phyloP scores from a whole-genome alignment of 2,888 invertebrate species.

The Pantelozetes paolii region DNA sequence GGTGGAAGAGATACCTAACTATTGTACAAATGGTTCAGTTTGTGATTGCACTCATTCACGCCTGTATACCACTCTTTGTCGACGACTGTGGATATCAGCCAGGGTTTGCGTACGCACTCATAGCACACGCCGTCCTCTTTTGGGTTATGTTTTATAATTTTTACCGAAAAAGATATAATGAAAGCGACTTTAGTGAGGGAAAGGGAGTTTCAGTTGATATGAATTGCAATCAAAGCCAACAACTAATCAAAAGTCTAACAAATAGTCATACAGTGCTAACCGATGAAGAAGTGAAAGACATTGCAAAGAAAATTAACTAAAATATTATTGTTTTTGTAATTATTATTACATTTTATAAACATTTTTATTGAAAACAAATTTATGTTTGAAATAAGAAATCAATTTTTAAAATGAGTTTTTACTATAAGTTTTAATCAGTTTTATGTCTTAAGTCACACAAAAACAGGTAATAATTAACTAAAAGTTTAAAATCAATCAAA shows the following conservation, averaged over 20 bases:
- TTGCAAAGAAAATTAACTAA: conserved; percentile 24
- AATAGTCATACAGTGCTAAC: background rate
- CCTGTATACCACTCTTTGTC: conserved; percentile 50
- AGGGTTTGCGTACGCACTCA: conserved; percentile 54
- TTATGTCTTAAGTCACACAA: too few species aligned
- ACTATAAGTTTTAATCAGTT: too few species aligned
- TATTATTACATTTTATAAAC: background rate
- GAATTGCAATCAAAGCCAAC: background rate
- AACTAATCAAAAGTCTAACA: background rate
- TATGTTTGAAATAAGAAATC: too few species aligned
- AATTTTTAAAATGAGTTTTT: too few species aligned
- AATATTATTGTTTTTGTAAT: background rate
- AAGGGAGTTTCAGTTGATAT: background rate
- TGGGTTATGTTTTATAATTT: conserved; percentile 54
- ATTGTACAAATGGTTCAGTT: conserved; percentile 53
- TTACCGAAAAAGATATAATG: conserved; percentile 52
- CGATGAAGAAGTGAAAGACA: background rate
- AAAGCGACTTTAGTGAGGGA: background rate
- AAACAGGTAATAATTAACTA: too few species aligned
- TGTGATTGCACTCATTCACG: conserved; percentile 46
- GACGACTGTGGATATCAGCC: conserved; percentile 54
- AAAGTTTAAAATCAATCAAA: too few species aligned
- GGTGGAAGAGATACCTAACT: conserved; percentile 56
- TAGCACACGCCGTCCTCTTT: conserved; percentile 54
- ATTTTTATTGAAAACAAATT: too few species aligned